Percentiles rank a stretch among this genome's conserved stretches.
phyloP scores from a whole-genome alignment of 2,888 invertebrate species.

The Koerneria pararmatus region DNA sequence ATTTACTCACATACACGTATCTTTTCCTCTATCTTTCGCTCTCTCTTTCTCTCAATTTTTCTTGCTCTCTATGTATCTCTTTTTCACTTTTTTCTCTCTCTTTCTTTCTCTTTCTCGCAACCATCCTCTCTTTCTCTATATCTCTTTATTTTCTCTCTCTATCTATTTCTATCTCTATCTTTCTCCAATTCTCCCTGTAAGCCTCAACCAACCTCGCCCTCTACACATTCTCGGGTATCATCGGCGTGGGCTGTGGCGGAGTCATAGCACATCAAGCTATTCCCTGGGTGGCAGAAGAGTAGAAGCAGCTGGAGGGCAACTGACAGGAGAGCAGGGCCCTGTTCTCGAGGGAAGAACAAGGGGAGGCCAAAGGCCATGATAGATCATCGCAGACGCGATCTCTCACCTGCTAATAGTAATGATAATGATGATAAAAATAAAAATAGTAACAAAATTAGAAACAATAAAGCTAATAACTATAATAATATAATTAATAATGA shows the following conservation, averaged over 20 bases:
- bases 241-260: conserved; percentile 4
- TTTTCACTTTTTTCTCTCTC: not conserved
- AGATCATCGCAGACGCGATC: no score
- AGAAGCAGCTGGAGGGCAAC: no score
- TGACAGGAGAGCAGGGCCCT: no score
- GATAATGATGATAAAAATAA: no score
- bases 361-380: no score
- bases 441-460: no score
- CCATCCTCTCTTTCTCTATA: not conserved
- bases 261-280: no score
- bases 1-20: not conserved
- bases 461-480: no score
- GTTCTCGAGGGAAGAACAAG: no score
- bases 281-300: no score
- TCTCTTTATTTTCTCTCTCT: not conserved
- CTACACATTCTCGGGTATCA: not conserved
- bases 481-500: no score
- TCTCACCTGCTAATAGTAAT: no score
- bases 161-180: not conserved
- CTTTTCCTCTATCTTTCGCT: not conserved
- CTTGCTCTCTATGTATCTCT: not conserved
- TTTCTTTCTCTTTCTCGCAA: not conserved
- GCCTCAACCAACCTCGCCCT: conserved; percentile 5
- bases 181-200: not conserved
- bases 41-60: not conserved